Evolutionary conservation across 2,797 vertebrate species (phyloP).

Genomic region (Alca torda): DNA sequence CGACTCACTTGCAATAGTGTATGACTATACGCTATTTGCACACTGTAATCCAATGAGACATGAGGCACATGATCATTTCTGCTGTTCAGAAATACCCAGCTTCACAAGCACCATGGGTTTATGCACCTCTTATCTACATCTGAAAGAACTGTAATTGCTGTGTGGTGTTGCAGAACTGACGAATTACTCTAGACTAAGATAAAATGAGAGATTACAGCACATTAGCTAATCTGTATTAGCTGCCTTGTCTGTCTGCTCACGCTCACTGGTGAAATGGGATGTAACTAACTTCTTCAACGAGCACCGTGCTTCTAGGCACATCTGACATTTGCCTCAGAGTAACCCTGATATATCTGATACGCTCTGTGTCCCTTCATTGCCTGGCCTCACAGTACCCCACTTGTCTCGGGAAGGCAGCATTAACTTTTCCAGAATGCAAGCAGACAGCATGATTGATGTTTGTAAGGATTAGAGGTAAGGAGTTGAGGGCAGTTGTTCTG

Average conservation of each 20-base stretch:
- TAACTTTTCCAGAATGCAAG: not conserved
- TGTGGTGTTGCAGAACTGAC: not conserved
- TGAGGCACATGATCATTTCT: not conserved
- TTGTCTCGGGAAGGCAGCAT: not conserved
- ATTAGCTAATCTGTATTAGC: not conserved
- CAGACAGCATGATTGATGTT: not conserved
- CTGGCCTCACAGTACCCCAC: not conserved
- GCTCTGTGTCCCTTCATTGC: not conserved
- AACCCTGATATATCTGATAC: not conserved
- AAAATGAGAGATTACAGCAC: not conserved
- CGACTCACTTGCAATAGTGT: accelerated
- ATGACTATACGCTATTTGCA: not conserved
- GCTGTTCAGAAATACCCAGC: not conserved
- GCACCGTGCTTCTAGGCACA: not conserved
- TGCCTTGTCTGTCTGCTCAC: not conserved
- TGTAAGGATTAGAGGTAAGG: not conserved
- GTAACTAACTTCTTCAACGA: not conserved
- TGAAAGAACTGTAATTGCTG: not conserved
- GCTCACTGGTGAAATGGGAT: not conserved
- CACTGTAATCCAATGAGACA: not conserved
- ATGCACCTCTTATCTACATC: not conserved
- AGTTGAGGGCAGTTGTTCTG: not conserved
- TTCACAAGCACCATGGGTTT: not conserved
- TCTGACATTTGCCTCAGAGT: constrained; percentile 13
- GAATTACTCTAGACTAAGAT: not conserved